A percentile compares a stretch with the other conserved stretches of the same genome.
Evolutionary conservation across 2,797 vertebrate genomes (phyloP).

Genomic region (Hipposideros larvatus): DNA sequence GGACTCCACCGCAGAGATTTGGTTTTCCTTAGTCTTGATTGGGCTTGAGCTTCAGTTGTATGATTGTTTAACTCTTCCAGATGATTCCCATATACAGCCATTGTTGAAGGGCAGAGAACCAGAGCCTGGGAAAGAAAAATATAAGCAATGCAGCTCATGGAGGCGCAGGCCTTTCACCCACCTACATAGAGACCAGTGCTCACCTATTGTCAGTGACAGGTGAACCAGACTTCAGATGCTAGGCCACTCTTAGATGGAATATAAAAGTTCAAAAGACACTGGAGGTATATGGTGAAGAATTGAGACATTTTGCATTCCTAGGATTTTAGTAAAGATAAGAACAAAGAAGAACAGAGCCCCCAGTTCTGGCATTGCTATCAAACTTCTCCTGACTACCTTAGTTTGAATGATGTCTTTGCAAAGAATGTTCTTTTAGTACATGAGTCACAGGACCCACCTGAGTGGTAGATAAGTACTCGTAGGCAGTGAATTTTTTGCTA

Average conservation of each 20-base stretch:
- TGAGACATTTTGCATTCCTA: not conserved
- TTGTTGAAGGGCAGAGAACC: not conserved
- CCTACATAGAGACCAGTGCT: not conserved
- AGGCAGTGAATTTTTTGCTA: not conserved
- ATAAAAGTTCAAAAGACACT: not conserved
- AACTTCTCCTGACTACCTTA: not conserved
- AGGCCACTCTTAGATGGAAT: not conserved
- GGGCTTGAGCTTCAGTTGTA: not conserved
- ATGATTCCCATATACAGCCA: not conserved
- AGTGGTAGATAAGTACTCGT: not conserved
- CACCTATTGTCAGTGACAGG: not conserved
- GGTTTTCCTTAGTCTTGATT: not conserved
- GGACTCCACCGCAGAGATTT: not conserved
- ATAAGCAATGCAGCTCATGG: fast-evolving
- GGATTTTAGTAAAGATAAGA: not conserved
- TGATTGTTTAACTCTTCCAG: not conserved
- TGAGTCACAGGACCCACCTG: not conserved
- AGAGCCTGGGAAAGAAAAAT: not conserved
- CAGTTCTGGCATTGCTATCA: not conserved
- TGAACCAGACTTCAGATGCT: not conserved
- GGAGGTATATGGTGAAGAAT: not conserved
- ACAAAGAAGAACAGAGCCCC: not conserved
- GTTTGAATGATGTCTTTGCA: not conserved
- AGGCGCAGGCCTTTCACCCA: not conserved
- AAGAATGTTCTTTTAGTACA: not conserved